Conservation (phyloP, 53 echinoderm and acorn worm genomes). For the Holothuria scabra region DNA sequence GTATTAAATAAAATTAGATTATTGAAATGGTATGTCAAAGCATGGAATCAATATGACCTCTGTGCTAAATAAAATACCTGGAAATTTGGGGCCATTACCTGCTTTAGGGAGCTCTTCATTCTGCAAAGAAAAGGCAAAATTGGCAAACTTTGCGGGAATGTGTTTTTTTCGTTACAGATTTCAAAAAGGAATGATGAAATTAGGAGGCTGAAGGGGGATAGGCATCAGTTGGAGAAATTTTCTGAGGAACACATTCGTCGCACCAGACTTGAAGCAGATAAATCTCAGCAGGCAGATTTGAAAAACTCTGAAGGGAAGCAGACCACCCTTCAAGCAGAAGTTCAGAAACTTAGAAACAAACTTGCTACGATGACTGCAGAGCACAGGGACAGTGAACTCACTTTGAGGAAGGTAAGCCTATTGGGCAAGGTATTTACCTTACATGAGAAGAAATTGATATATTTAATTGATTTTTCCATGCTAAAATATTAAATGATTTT, state of each 20-base stretch:
- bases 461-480: too few relatives aligned
- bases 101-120: too few relatives aligned
- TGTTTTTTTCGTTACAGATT: slow-evolving; percentile 56
- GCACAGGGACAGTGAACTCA: slow-evolving; percentile 92
- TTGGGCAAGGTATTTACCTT: too few relatives aligned
- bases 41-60: too few relatives aligned
- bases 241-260: slow-evolving; percentile 97
- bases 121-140: too few relatives aligned
- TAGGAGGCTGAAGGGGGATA: slow-evolving; percentile 86
- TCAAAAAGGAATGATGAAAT: slow-evolving; percentile 96
- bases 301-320: slow-evolving; percentile 95
- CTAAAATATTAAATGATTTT: too few relatives aligned
- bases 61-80: too few relatives aligned
- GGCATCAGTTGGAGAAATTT: slow-evolving; percentile 98
- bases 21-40: too few relatives aligned
- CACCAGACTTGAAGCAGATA: slow-evolving; percentile 90
- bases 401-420: slow-evolving; percentile 86
- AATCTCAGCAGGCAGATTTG: slow-evolving; percentile 90
- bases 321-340: slow-evolving; percentile 71
- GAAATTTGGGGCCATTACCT: too few relatives aligned
- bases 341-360: slow-evolving; percentile 83
- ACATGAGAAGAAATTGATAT: too few relatives aligned
- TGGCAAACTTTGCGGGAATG: too few relatives aligned
- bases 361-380: slow-evolving; percentile 89
- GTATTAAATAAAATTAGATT: too few relatives aligned